Evolutionary conservation across 2,113 vertebrate species (phyloP), one percentile per base, ranked within the genome.

Genomic region (Nibea albiflora): DNA sequence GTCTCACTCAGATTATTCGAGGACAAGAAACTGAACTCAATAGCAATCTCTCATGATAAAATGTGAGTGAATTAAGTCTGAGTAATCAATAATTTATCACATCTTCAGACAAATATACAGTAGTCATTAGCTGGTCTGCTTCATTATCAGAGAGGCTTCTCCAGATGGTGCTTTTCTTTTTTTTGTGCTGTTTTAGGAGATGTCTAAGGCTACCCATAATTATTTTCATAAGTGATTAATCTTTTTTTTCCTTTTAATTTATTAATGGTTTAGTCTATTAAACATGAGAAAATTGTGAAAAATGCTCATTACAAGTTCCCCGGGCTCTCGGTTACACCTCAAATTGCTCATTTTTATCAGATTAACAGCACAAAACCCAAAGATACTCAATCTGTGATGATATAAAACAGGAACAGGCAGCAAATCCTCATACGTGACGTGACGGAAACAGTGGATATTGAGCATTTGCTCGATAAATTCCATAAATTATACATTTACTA

Each of bases 71-170:
- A 72, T 68, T 22, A 54, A 73, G 12, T 74, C 39, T 10, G 14
- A 79, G 72, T 35, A 28, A 80, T 85, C 11, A 26, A 63, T 61
- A 50, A 61, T 82, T 75, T 65, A 81, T 85, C 73, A 68, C 47
- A 68, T 46, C 54, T 82, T 79, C 24, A 77, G 16, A 79, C 16
- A 73, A 54, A 73, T 35, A 67, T 11, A 50, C 17, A 44, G 49
- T 11, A 65, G 2, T 50, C 22, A 86, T 70, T 73, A 78, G 46
- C 53, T 26, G 58, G 12, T 82, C 42, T 74, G 26, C 17, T 63
- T 87, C 26, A 47, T 46, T 72, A 68, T 35, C 16, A 39, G 39
- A 28, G 58, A 72, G 16, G 56, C 22, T 35, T 35, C 12, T 20
- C 4, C 16, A 49, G 57, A 8, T n/a, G 19, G 4, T 22, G 4